Conservation (phyloP, 2,888 invertebrate genomes). For the Aethes cnicana region DNA sequence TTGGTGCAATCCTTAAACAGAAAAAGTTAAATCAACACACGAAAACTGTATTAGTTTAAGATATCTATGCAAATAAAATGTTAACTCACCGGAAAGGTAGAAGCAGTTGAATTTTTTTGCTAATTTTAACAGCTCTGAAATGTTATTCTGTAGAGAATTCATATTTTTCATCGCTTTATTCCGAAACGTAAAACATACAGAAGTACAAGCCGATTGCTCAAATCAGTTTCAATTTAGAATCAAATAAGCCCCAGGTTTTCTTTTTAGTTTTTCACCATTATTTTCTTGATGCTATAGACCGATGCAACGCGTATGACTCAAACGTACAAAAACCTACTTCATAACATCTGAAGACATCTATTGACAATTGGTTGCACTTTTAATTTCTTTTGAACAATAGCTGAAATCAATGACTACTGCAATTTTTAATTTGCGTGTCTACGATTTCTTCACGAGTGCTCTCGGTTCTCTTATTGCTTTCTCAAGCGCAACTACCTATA, state of each 20-base stretch:
- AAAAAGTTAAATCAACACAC: constrained; percentile 31
- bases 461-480: constrained; percentile 14
- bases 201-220: neutral
- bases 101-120: constrained; percentile 95
- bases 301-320: too few species aligned
- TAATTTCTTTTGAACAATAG: neutral
- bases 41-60: neutral
- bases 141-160: constrained; percentile 71
- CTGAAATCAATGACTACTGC: neutral
- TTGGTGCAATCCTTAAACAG: constrained; percentile 86
- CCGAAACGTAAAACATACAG: neutral
- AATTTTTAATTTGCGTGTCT: constrained; percentile 9
- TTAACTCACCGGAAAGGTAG: constrained; percentile 88
- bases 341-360: too few species aligned
- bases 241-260: constrained; percentile 3
- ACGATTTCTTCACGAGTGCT: neutral
- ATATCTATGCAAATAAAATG: neutral
- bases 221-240: neutral
- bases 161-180: constrained; percentile 73
- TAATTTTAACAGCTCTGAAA: constrained; percentile 86
- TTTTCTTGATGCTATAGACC: constrained; percentile 16
- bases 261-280: constrained; percentile 18
- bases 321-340: too few species aligned
- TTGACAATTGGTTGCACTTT: neutral
- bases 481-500: constrained; percentile 21